Base-by-base conservation (phyloP, 2,888 invertebrate species). In the Epinotia bilunana region DNA sequence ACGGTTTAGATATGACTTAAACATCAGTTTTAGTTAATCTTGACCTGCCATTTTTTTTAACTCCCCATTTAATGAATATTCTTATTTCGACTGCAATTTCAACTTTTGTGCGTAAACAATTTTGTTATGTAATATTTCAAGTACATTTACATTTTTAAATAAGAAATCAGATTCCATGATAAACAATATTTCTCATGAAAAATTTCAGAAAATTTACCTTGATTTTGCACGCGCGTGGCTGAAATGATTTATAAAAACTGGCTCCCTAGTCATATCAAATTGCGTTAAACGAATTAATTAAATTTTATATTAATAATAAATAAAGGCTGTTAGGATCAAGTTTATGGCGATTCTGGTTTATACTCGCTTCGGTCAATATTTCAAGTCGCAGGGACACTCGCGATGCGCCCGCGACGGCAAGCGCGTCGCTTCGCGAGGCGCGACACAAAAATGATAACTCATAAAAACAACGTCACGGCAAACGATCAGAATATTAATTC, bases 401-500 rank as follows among this genome's bases (percentile, higher is more conserved):
- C 68, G 86, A 83, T 88, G 89, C 86, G 88, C 86, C 63, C 46
- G 73, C 74, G 70, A 58, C 70, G 67, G 33, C 82, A 82, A 16
- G 6, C 49, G 87, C 86, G 23, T 82, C 83, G 87, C 86, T 86
- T 78, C 84, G 80, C 74, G 62, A 80, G 82, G 83, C 89, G 89
- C 90, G 88, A 90, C 91, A 93, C 93, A 91, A 90, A 93, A 93
- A 93, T 93, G 92, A 94, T 92, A 93, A 93, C 85, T 94, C 93
- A 93, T 94, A 94, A 94, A 94, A 93, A 92, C 87, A 88, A 92
- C 93, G 93, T 94, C 93, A 94, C 92, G 86, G 90, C 92, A 91
- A 93, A 93, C 93, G 94, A 92, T 92, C 92, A 87, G 94, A 93
- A 94, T 94, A 94, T 94, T 93, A 94, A 94, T 94, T 93, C 91